Evolutionary conservation across 2,888 invertebrate species (phyloP).

Genomic region (Ochlodes sylvanus): DNA sequence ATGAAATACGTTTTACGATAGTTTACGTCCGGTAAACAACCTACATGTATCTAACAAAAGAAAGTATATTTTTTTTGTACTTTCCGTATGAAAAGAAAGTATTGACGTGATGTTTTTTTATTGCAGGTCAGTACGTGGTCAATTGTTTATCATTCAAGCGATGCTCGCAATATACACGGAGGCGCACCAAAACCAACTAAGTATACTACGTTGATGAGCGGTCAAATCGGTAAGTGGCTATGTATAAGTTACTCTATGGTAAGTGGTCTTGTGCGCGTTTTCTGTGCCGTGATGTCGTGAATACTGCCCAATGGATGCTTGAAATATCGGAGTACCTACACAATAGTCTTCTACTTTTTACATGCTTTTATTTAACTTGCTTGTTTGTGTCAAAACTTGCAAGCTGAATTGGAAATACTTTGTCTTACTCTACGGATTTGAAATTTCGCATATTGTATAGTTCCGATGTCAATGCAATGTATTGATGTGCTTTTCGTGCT

Average conservation of each 20-base stretch:
- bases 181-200: slow-evolving; percentile 53
- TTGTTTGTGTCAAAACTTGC: too few relatives aligned
- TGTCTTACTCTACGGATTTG: too few relatives aligned
- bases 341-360: too few relatives aligned
- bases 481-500: too few relatives aligned
- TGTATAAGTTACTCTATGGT: slow-evolving; percentile 40
- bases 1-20: too few relatives aligned
- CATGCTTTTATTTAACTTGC: too few relatives aligned
- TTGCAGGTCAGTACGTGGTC: slow-evolving; percentile 26
- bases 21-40: too few relatives aligned
- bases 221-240: slow-evolving; percentile 46
- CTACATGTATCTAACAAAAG: background rate
- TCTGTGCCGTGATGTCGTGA: slow-evolving; percentile 64
- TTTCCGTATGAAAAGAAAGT: slow-evolving; percentile 9
- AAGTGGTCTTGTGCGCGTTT: slow-evolving; percentile 71
- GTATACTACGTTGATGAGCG: slow-evolving; percentile 38
- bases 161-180: slow-evolving; percentile 63
- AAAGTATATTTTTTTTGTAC: background rate
- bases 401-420: too few relatives aligned
- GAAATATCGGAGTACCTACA: too few relatives aligned
- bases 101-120: slow-evolving; percentile 11
- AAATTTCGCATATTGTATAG: too few relatives aligned
- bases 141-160: slow-evolving; percentile 57
- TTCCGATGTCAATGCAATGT: too few relatives aligned
- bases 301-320: slow-evolving; percentile 52